Evolutionary conservation across 1,140 invertebrate species (phyloP).

Genomic region (Caenorhabditis inopinata): DNA sequence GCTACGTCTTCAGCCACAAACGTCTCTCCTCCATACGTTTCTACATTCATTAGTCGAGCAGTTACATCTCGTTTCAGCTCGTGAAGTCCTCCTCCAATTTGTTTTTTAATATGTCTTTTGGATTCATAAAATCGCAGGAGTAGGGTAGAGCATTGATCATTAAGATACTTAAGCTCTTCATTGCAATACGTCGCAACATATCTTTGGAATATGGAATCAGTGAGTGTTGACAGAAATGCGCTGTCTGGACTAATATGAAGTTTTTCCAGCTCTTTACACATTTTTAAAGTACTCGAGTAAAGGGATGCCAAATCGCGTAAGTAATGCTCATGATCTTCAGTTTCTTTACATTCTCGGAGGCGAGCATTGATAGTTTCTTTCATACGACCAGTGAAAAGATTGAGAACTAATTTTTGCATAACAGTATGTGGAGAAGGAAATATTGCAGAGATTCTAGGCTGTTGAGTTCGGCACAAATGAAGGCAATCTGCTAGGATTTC

Average conservation of each 20-base stretch:
- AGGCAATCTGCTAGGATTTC: constrained; percentile 89
- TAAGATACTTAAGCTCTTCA: constrained; percentile 77
- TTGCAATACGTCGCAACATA: constrained; percentile 25
- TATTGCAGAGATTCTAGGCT: constrained; percentile 40
- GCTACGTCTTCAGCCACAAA: constrained; percentile 95
- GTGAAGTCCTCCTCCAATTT: constrained; percentile 78
- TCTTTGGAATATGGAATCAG: constrained; percentile 76
- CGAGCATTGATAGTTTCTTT: constrained; percentile 68
- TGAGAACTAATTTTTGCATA: constrained; percentile 44
- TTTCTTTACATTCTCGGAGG: constrained; percentile 72
- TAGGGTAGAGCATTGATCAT: constrained; percentile 75
- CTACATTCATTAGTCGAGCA: constrained; percentile 81
- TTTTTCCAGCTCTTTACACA: constrained; percentile 39
- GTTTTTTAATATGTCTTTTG: constrained; percentile 91
- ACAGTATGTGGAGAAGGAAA: constrained; percentile 41
- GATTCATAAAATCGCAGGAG: constrained; percentile 85
- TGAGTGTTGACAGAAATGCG: constrained; percentile 78
- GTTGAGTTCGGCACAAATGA: constrained; percentile 76
- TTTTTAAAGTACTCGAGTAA: constrained; percentile 72
- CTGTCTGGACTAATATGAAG: constrained; percentile 70
- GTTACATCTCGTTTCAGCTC: constrained; percentile 88
- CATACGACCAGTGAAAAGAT: constrained; percentile 36
- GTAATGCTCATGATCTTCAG: constrained; percentile 81
- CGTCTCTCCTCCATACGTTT: constrained; percentile 93
- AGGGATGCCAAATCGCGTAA: constrained; percentile 83